Evolutionary conservation across 1,140 invertebrate genomes (phyloP).

Genomic region (Microplitis mediator): DNA sequence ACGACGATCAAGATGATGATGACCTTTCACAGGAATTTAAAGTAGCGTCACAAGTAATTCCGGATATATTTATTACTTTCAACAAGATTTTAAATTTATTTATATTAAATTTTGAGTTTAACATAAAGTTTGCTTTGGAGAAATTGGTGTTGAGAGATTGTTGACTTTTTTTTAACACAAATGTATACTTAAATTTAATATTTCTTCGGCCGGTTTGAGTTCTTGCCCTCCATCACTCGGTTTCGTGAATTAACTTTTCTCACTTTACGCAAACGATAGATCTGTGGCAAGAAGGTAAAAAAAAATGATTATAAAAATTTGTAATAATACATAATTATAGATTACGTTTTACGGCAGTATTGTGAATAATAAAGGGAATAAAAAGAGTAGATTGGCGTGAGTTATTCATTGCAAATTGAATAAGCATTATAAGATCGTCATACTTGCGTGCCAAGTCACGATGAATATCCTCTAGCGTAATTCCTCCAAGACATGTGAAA

Average conservation of each 20-base stretch:
- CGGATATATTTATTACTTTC: background rate
- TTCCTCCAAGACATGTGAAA: background rate
- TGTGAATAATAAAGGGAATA: background rate
- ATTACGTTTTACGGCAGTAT: background rate
- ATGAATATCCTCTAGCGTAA: background rate
- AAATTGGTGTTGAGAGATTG: background rate
- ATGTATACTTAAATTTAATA: too few species aligned
- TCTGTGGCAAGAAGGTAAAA: too few species aligned
- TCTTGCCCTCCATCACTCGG: too few species aligned
- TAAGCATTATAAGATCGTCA: slow-evolving; percentile 1
- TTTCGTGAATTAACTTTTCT: too few species aligned
- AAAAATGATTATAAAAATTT: too few species aligned
- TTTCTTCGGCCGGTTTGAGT: too few species aligned
- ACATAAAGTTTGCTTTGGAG: background rate
- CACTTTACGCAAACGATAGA: too few species aligned
- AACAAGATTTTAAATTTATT: background rate
- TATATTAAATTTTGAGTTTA: too few species aligned
- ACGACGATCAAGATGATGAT: background rate
- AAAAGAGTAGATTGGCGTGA: background rate
- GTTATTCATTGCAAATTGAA: slow-evolving; percentile 16
- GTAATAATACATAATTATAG: slow-evolving; percentile 17
- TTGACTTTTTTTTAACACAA: too few species aligned
- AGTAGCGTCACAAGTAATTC: background rate
- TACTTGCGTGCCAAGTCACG: background rate
- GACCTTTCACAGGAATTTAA: slow-evolving; percentile 3